These are phyloP conservation scores for Diplodus puntazzo DNA, from an alignment of 2,797 vertebrate species.

Conservation along the genomic window DNA sequence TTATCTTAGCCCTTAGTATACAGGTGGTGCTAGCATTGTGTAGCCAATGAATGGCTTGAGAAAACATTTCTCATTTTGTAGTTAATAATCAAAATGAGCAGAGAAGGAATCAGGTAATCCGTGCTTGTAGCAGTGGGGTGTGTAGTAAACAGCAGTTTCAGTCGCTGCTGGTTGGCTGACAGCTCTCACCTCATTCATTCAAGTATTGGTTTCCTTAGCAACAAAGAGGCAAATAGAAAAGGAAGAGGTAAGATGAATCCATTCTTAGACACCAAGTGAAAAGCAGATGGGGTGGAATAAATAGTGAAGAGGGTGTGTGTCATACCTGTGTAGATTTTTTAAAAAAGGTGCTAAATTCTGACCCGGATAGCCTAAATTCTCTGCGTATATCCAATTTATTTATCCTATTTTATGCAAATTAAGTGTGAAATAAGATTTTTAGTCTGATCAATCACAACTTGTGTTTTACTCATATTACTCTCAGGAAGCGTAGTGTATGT, in stretches of 20 bases:
- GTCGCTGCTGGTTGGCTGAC: slow-evolving; percentile 76
- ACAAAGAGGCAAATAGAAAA: slow-evolving; percentile 80
- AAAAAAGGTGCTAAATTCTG: neutral
- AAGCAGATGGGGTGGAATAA: slow-evolving; percentile 47
- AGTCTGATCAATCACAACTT: neutral
- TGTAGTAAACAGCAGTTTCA: slow-evolving; percentile 70
- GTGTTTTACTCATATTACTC: too few species aligned
- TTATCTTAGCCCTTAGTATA: neutral
- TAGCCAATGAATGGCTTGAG: neutral
- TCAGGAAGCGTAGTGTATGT: too few species aligned
- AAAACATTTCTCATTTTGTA: neutral
- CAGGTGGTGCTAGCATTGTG: neutral
- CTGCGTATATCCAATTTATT: rapidly evolving
- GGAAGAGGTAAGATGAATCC: slow-evolving; percentile 69
- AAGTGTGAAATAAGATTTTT: neutral
- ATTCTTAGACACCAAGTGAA: slow-evolving; percentile 73
- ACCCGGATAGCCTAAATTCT: neutral
- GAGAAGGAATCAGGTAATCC: slow-evolving; percentile 18
- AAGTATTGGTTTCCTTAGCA: slow-evolving; percentile 81
- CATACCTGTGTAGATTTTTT: slow-evolving; percentile 11
- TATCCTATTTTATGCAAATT: too few species aligned
- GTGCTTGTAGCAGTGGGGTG: slow-evolving; percentile 43
- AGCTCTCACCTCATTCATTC: slow-evolving; percentile 76
- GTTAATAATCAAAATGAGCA: slow-evolving; percentile 14
- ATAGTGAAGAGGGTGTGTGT: slow-evolving; percentile 43